Conservation (phyloP, 2,888 invertebrate species). For the Platerodrilus igneus region DNA sequence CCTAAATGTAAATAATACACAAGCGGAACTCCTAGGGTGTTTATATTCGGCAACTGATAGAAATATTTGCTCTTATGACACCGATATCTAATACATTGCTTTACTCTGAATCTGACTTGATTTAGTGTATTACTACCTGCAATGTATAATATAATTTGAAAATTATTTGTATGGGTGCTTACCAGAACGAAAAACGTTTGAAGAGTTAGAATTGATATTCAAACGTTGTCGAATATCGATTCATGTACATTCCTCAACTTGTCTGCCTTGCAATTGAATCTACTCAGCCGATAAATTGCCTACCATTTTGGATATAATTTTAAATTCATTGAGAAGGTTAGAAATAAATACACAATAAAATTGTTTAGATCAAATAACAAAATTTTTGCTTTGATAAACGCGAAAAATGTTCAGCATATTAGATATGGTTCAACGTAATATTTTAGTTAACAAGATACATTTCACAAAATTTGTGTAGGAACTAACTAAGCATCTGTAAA, state of each 20-base stretch:
- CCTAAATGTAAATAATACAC: conserved; percentile 24
- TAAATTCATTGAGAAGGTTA: no score
- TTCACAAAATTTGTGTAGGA: no score
- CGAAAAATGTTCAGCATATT: no score
- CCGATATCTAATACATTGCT: no score
- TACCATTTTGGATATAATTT: conserved; percentile 23
- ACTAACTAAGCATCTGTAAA: no score
- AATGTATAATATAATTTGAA: no score
- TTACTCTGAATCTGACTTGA: conserved; percentile 13
- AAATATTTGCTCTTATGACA: no score
- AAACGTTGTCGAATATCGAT: conserved; percentile 25
- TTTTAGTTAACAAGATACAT: no score
- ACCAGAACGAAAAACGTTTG: no score
- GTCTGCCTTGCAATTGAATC: conserved; percentile 26
- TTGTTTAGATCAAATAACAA: background rate
- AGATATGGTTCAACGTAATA: no score
- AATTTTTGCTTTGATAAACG: no score
- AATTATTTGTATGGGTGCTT: no score
- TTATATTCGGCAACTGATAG: conserved; percentile 26
- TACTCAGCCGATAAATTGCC: conserved; percentile 31
- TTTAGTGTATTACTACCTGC: conserved; percentile 16
- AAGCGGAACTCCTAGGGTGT: conserved; percentile 28
- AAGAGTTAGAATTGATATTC: conserved; percentile 28
- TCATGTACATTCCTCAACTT: conserved; percentile 28
- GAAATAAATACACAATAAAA: background rate